Conservation (phyloP, 2,113 vertebrate genomes). For the Orientallactaga bullata region DNA sequence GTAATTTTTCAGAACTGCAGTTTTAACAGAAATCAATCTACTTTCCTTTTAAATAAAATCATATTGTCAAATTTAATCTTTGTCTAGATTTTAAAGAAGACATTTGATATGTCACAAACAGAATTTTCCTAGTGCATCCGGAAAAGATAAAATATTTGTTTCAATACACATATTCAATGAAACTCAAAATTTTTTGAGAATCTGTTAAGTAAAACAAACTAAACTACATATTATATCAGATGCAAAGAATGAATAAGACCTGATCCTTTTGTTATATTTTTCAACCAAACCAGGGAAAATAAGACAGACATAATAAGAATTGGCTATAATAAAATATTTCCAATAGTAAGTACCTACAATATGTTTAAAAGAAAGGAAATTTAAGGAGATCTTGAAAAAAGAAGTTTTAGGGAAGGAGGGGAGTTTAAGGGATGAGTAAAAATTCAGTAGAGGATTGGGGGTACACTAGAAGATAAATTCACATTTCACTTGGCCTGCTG, state of each 20-base stretch:
- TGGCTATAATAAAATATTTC: not conserved
- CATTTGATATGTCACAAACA: not conserved
- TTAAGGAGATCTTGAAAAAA: not conserved
- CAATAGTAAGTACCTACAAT: not conserved
- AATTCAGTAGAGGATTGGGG: not conserved
- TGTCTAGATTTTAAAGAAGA: constrained; percentile 14
- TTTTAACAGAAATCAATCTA: not conserved
- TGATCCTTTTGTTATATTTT: not conserved
- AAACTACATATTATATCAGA: not conserved
- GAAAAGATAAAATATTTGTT: not conserved
- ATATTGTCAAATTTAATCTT: not conserved
- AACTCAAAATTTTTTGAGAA: not conserved
- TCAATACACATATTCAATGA: constrained; percentile 10
- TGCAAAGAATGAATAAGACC: not conserved
- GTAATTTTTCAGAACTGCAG: constrained; percentile 49
- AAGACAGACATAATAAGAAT: not conserved
- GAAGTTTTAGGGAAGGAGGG: not conserved
- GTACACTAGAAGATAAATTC: accelerated
- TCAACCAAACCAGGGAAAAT: not conserved
- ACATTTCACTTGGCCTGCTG: accelerated
- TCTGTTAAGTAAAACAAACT: not conserved
- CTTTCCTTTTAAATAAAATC: constrained; percentile 24
- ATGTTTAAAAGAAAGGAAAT: not conserved
- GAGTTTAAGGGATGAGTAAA: not conserved
- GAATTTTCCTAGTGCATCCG: not conserved